These are phyloP conservation scores for Platyura marginata DNA, from an alignment of 1,140 invertebrate genomes.

Conservation along the genomic window DNA sequence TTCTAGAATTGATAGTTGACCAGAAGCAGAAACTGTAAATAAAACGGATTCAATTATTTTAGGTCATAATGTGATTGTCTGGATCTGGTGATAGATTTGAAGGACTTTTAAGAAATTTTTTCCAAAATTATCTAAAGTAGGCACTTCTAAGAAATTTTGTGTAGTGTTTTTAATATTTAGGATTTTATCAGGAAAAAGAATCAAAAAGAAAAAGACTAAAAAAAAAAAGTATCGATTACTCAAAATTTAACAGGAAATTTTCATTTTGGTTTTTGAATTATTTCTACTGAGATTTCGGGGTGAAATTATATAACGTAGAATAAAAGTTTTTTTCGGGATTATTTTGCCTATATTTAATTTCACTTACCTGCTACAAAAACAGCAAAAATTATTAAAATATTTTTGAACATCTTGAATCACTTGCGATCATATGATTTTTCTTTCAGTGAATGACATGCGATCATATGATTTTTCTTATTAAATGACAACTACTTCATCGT, in stretches of 20 bases:
- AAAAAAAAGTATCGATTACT: not conserved
- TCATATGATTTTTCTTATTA: constrained; percentile 21
- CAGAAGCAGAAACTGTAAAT: constrained; percentile 37
- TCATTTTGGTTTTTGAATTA: not conserved
- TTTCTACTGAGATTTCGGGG: constrained; percentile 8
- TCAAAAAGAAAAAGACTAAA: no score
- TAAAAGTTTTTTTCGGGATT: not conserved
- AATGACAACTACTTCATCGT: no score
- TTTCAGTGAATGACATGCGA: constrained; percentile 12
- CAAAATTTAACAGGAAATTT: not conserved
- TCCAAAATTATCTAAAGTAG: constrained; percentile 12
- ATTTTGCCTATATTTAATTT: constrained; percentile 2
- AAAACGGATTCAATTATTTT: no score
- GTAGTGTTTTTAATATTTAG: no score
- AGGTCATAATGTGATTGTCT: no score
- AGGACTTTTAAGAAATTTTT: no score
- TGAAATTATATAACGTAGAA: not conserved
- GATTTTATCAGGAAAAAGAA: no score
- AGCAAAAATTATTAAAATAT: constrained; percentile 16
- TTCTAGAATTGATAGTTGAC: constrained; percentile 45
- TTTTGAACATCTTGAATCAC: constrained; percentile 18
- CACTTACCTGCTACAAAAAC: constrained; percentile 22
- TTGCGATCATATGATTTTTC: constrained; percentile 3
- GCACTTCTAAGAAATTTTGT: no score
- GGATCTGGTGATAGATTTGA: no score